phyloP scores from a whole-genome alignment of 2,888 invertebrate species.

The Theodoxus fluviatilis region DNA sequence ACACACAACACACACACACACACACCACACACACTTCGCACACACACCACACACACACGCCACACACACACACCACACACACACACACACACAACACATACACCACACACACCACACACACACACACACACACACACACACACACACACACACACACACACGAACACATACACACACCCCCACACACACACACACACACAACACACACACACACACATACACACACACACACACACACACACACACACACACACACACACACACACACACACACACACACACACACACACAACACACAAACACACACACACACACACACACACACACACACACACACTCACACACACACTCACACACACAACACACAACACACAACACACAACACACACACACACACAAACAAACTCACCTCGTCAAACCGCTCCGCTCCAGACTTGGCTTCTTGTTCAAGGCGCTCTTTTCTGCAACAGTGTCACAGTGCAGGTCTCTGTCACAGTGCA shows the following conservation, averaged over 20 bases:
- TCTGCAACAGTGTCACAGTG: no score
- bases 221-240: neutral
- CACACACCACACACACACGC: no score
- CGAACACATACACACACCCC: no score
- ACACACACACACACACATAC: neutral
- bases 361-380: neutral
- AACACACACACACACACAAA: neutral
- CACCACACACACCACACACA: no score
- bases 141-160: no score
- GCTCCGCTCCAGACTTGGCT: slow-evolving; percentile 62
- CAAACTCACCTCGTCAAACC: slow-evolving; percentile 63
- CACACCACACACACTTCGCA: no score
- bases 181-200: no score
- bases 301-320: slow-evolving; percentile 19
- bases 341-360: neutral
- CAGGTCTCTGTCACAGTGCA: no score
- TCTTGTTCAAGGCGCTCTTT: slow-evolving; percentile 65
- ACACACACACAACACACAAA: slow-evolving; percentile 4
- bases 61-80: no score
- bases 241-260: slow-evolving; percentile 15
- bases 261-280: slow-evolving; percentile 7
- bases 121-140: no score
- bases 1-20: no score
- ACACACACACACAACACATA: no score
- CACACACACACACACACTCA: slow-evolving; percentile 8